Base-by-base conservation (phyloP, 2,113 vertebrate genomes). In the Oryzias melastigma region DNA sequence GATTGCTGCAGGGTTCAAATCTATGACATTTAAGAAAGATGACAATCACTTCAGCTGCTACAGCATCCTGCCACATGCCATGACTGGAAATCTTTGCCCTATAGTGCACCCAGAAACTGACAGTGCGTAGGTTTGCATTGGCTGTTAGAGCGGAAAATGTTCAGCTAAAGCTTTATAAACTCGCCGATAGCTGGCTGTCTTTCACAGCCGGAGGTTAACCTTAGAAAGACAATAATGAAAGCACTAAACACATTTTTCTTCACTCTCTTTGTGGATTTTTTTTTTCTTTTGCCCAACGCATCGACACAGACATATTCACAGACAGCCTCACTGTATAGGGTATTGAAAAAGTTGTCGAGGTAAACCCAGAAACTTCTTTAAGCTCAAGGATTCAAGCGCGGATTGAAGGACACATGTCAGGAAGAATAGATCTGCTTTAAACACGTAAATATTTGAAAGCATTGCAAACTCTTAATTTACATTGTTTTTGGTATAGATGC, bases 151-250 rank as follows among this genome's bases (percentile, higher is more conserved):
- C 73, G 19, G 58, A 43, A 62, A 55, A 69, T 19, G n/a, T 25
- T 24, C 59, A 17, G 18, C 52, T 24, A 68, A 14, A 42, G 52
- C 14, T 65, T 69, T 58, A 40, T 63, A 53, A 49, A 51, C 50
- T 58, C 4, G 68, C 44, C 65, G 75, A 71, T 79, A 68, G 54
- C 70, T 22, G 77, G 66, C 64, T 68, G 42, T 55, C 59, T 62
- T 52, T 49, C 3, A 4, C 22, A 78, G 63, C 66, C 49, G 35
- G 61, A 80, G 65, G 71, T 81, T 80, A 80, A 83, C 71, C 68
- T 60, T 65, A 58, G 50, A 52, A 19, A 73, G 56, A 80, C 52
- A 72, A 69, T 52, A 61, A 72, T 65, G 65, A 42, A 68, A 65
- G 22, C 52, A 52, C 48, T 52, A 18, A 12, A 29, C 24, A 43